Conservation (phyloP, 2,888 invertebrate genomes). For the Branchipolynoe longqiensis region DNA sequence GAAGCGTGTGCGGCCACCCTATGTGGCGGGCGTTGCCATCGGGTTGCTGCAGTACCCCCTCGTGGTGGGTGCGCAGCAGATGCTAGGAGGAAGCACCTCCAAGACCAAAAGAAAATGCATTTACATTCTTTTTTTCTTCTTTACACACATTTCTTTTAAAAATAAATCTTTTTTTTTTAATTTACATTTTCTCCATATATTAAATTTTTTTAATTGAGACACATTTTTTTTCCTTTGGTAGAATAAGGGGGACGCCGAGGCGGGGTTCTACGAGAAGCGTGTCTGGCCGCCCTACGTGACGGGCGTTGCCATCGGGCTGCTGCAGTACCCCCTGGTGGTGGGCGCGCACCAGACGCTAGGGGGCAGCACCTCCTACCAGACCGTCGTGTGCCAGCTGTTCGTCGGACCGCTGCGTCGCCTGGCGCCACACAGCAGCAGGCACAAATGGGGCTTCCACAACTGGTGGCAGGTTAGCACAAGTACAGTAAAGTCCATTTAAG, state of each 20-base stretch:
- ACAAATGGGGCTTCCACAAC: constrained; percentile 65
- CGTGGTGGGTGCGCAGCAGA: background rate
- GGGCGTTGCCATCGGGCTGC: constrained; percentile 69
- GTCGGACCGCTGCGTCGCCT: constrained; percentile 66
- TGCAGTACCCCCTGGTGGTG: constrained; percentile 73
- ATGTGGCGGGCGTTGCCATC: constrained; percentile 68
- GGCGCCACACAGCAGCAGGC: constrained; percentile 67
- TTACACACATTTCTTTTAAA: too few relatives aligned
- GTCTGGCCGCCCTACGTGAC: constrained; percentile 71
- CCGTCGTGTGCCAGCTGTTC: constrained; percentile 68
- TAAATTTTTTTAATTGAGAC: too few relatives aligned
- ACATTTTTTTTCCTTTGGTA: background rate
- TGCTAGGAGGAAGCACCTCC: background rate
- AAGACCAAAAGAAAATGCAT: background rate
- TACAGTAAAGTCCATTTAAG: too few relatives aligned
- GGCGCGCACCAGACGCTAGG: constrained; percentile 68
- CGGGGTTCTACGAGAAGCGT: constrained; percentile 24
- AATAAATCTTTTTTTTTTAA: too few relatives aligned
- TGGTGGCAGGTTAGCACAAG: constrained; percentile 66
- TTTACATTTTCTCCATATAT: too few relatives aligned
- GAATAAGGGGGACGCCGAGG: constrained; percentile 46
- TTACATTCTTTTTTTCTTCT: too few relatives aligned
- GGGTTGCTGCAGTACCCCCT: constrained; percentile 71
- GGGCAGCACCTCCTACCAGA: constrained; percentile 70
- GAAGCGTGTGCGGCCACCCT: constrained; percentile 70